Evolutionary conservation across 1,140 invertebrate genomes (phyloP), one percentile per base, ranked within the genome.

Genomic region (Lutraria rhynchaena): DNA sequence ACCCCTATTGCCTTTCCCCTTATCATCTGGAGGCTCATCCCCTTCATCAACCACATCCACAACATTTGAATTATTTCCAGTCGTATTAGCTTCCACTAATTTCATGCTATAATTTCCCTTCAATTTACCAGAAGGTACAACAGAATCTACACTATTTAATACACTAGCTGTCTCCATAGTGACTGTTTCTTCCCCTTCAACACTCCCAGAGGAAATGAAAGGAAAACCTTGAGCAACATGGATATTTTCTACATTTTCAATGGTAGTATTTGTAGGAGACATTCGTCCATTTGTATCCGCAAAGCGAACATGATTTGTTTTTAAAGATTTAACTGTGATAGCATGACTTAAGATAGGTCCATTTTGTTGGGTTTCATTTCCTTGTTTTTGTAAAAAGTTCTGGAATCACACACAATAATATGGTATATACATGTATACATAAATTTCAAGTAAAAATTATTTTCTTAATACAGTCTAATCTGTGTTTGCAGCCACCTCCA

Each of bases 221-320:
- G 73, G 55, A 49, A 75, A 75, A n/a, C 73, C 73, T 61, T 60
- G 73, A 49, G 73, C 44, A 44, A 75, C 55, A 29, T 49, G 55
- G n/a, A 61, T 27, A 61, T n/a, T 46, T 44, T 71, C 69, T 15
- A 31, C 41, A 27, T 0, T 17, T 15, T 58, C 19, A 24, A 27
- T 35, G 31, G 22, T 44, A n/a, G n/a, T 2, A 27, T 19, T 41
- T 17, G 15, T 19, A 7, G 46, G 1, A 0, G 19, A 27, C 4
- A 13, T 51, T 22, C 19, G 29, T 37, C 58, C 58, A 75, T 61
- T 63, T 4, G 19, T 22, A 31, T 75, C 73, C 17, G 73, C 15
- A 61, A 75, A 75, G 15, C 73, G 13, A 31, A 75, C 73, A 24
- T 61, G 57, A 46, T 46, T 71, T 4, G 51, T 9, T 71, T 71